Percentiles rank a stretch among this genome's conserved stretches.
These are phyloP conservation scores for Microctenopoma lineatum DNA, from an alignment of 2,797 vertebrate species.

Conservation along the genomic window DNA sequence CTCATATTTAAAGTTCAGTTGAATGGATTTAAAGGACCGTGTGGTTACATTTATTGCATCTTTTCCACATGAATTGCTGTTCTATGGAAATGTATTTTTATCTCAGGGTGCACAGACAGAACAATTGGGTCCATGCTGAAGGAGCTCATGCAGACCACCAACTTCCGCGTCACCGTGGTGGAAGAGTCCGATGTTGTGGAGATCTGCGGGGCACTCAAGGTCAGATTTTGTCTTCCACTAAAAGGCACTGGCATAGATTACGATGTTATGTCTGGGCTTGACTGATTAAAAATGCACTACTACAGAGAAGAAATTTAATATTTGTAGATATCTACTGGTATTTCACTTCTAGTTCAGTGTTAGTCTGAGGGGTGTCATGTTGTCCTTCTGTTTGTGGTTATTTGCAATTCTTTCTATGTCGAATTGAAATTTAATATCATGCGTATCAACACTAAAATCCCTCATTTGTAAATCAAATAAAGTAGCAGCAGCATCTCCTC, in stretches of 20 bases:
- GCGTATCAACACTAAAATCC: not conserved
- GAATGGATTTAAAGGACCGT: not conserved
- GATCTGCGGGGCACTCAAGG: constrained; percentile 98
- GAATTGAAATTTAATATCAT: not conserved
- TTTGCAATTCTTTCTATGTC: not conserved
- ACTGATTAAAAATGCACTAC: not conserved
- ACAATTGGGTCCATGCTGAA: constrained; percentile 87
- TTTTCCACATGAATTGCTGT: not conserved
- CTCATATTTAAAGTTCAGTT: not conserved
- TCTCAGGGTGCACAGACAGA: constrained; percentile 88
- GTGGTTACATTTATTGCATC: not conserved
- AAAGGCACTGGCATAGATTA: not conserved
- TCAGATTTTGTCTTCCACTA: constrained; percentile 52
- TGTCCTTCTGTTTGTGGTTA: not conserved
- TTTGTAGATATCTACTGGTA: not conserved
- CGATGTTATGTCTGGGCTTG: not conserved
- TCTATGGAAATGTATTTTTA: not conserved
- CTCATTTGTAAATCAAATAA: not conserved
- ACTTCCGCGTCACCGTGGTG: constrained; percentile 95
- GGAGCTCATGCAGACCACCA: constrained; percentile 93
- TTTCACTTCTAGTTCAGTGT: not conserved
- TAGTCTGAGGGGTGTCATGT: not conserved
- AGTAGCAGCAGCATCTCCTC: not conserved
- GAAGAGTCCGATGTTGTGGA: constrained; percentile 94
- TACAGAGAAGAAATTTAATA: not conserved